These are phyloP conservation scores for Canis aureus DNA, from an alignment of 2,113 vertebrate genomes.

Conservation along the genomic window DNA sequence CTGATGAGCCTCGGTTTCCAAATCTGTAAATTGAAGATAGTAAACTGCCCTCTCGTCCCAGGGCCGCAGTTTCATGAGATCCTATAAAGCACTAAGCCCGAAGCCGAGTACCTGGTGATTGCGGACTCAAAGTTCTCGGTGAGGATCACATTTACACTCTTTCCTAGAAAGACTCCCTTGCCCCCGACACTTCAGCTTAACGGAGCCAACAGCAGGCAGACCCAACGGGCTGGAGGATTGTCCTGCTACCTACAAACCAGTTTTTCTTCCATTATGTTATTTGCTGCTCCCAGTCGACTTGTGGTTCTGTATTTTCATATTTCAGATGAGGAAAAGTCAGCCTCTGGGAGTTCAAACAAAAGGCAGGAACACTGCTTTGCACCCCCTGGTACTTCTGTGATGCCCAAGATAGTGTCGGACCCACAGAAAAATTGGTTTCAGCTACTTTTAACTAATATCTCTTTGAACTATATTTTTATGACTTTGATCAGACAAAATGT, in stretches of 20 bases:
- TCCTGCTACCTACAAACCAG: neutral
- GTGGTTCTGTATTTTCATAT: neutral
- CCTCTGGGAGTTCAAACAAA: neutral
- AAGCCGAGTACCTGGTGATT: neutral
- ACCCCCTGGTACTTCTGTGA: neutral
- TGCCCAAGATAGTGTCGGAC: neutral
- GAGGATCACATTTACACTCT: neutral
- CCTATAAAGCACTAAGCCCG: neutral
- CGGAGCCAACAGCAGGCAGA: neutral
- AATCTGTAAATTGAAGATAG: neutral
- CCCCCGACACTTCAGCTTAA: neutral
- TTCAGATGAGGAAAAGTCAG: neutral
- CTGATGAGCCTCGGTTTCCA: neutral
- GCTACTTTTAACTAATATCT: conserved; percentile 42
- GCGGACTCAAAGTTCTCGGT: neutral
- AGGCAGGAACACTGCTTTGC: neutral
- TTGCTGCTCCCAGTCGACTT: neutral
- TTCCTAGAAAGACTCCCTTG: conserved; percentile 1
- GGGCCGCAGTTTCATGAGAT: neutral
- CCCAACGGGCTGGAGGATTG: neutral
- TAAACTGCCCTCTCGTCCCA: neutral
- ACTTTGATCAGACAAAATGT: conserved; percentile 52
- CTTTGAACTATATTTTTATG: conserved; percentile 35
- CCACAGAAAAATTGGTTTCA: neutral
- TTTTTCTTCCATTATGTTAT: conserved; percentile 2